Percentiles rank a stretch among this genome's conserved stretches.
phyloP scores from a whole-genome alignment of 2,888 invertebrate species.

The Nysson spinosus region DNA sequence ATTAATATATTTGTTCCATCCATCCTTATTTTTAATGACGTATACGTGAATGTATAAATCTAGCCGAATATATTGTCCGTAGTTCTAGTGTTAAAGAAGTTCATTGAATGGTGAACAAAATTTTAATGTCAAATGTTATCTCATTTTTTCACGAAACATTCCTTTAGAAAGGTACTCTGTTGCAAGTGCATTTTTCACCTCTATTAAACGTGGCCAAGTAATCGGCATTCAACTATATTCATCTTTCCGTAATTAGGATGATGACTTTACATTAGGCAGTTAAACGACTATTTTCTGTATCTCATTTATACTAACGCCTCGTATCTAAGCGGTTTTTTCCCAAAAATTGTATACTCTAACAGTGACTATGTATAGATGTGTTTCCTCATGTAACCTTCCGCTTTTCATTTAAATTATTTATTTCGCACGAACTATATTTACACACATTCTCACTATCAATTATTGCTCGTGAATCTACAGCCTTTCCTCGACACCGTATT shows the following conservation, averaged over 20 bases:
- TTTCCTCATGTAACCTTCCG: constrained; percentile 12
- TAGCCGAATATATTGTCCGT: too few relatives aligned
- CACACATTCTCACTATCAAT: constrained; percentile 43
- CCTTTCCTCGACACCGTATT: constrained; percentile 1
- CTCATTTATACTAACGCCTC: constrained; percentile 49
- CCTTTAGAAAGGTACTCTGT: constrained; percentile 4
- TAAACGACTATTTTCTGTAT: constrained; percentile 32
- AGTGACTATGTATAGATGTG: constrained; percentile 46
- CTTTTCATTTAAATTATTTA: constrained; percentile 14
- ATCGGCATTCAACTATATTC: constrained; percentile 23
- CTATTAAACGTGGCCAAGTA: constrained; percentile 16
- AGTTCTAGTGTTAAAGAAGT: too few relatives aligned
- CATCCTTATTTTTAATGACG: too few relatives aligned
- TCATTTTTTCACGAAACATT: constrained; percentile 37
- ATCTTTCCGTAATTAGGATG: constrained; percentile 3
- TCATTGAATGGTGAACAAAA: neutral
- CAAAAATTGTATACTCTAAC: constrained; percentile 45
- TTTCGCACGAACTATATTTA: constrained; percentile 31
- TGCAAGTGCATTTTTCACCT: constrained; percentile 11
- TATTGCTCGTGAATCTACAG: constrained; percentile 51
- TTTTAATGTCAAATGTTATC: neutral
- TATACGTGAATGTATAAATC: too few relatives aligned
- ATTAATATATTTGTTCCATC: too few relatives aligned
- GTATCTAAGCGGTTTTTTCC: constrained; percentile 35
- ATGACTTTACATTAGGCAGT: constrained; percentile 33